A percentile compares a stretch with the other conserved stretches of the same genome.
These are phyloP conservation scores for Phanerotoma sp. DNA, from an alignment of 2,888 invertebrate species.

Conservation along the genomic window DNA sequence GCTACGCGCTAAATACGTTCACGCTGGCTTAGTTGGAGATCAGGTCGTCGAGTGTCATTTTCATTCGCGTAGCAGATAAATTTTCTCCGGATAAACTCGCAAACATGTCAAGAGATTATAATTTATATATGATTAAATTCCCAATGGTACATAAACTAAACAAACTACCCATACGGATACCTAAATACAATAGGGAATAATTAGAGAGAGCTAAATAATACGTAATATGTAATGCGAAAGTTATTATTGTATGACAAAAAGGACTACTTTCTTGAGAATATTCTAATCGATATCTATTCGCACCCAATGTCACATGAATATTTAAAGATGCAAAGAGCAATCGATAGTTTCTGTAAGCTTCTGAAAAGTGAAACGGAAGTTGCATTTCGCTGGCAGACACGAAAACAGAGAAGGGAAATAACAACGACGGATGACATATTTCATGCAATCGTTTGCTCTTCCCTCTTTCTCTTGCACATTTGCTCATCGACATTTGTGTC, in stretches of 20 bases:
- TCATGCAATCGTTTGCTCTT: no score
- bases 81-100: neutral
- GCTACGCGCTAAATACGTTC: neutral
- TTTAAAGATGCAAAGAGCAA: neutral
- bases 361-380: neutral
- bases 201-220: neutral
- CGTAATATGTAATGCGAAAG: neutral
- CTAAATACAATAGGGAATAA: neutral
- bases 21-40: neutral
- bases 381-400: no score
- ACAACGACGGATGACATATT: neutral
- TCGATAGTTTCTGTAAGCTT: neutral
- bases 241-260: no score
- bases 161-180: no score
- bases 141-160: neutral
- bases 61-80: slow-evolving; percentile 1
- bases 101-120: neutral
- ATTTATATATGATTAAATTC: neutral
- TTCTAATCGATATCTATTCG: neutral
- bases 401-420: no score
- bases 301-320: neutral
- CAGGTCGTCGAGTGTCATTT: slow-evolving; percentile 5
- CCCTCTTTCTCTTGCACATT: no score
- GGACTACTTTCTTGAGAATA: neutral
- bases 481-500: no score